Evolutionary conservation across 2,797 vertebrate species (phyloP).

Genomic region (Hylomyscus alleni): DNA sequence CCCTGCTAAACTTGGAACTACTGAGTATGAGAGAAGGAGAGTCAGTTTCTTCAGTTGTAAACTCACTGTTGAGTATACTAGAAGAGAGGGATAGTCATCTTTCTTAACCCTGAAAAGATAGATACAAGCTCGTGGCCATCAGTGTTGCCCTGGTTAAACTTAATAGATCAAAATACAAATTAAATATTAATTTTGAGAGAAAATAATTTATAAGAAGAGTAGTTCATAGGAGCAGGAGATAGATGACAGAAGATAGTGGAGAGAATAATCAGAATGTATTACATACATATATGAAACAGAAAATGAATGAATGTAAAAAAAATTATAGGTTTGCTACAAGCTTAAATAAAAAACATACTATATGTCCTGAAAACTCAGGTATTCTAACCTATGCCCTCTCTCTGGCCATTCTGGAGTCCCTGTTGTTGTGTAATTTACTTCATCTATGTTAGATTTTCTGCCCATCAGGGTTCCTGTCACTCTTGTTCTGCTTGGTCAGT

Average conservation of each 20-base stretch:
- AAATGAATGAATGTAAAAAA: not conserved
- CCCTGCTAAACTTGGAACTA: too few species aligned
- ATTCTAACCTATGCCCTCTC: too few species aligned
- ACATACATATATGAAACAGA: not conserved
- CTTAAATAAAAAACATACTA: not conserved
- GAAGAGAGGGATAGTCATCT: not conserved
- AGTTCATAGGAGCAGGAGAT: too few species aligned
- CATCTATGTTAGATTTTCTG: too few species aligned
- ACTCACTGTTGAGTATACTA: not conserved
- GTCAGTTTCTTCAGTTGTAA: not conserved
- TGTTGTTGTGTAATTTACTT: not conserved
- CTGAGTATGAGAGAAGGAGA: not conserved
- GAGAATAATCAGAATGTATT: not conserved
- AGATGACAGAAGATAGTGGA: not conserved
- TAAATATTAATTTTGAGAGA: not conserved
- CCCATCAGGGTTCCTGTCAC: accelerated
- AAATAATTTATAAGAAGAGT: not conserved
- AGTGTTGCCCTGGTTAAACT: not conserved
- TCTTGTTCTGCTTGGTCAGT: not conserved
- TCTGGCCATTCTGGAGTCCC: not conserved
- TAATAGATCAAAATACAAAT: not conserved
- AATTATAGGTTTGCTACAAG: not conserved
- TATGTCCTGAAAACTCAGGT: not conserved
- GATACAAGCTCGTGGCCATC: not conserved
- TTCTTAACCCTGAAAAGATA: not conserved